Percentiles rank a stretch among this genome's conserved stretches.
These are phyloP conservation scores for Agrotis ipsilon DNA, from an alignment of 2,888 invertebrate genomes.

Conservation along the genomic window DNA sequence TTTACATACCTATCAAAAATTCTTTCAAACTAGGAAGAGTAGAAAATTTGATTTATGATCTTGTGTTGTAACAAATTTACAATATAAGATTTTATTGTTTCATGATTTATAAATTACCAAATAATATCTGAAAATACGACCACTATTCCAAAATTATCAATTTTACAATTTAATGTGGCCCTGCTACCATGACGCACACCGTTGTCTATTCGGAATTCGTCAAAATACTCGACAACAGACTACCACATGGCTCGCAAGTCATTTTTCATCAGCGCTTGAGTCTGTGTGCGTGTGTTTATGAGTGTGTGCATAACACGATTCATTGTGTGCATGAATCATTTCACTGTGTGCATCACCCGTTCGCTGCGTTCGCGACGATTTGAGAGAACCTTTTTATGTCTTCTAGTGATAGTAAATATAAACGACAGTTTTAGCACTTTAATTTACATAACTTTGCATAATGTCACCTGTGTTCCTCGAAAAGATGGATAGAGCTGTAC, in stretches of 20 bases:
- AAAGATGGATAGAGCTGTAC: too few relatives aligned
- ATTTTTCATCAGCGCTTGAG: constrained; percentile 76
- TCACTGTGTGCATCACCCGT: constrained; percentile 11
- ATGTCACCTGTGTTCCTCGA: not conserved
- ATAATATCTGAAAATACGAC: not conserved
- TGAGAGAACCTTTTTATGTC: constrained; percentile 52
- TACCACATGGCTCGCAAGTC: constrained; percentile 86
- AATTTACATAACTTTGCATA: constrained; percentile 29
- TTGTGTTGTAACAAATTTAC: too few relatives aligned
- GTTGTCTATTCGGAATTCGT: constrained; percentile 88
- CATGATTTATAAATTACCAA: too few relatives aligned
- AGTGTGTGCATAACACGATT: constrained; percentile 32
- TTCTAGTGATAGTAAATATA: constrained; percentile 55
- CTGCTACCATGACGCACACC: constrained; percentile 68
- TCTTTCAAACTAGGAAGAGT: too few relatives aligned
- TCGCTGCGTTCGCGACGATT: constrained; percentile 58
- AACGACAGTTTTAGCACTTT: constrained; percentile 44
- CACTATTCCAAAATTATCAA: not conserved
- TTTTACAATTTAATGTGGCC: constrained; percentile 14
- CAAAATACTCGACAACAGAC: constrained; percentile 87
- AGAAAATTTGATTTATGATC: too few relatives aligned
- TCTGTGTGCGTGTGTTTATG: constrained; percentile 67
- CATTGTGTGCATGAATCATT: constrained; percentile 15
- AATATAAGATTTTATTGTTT: too few relatives aligned
- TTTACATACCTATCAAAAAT: too few relatives aligned